Conservation (phyloP, 2,888 invertebrate genomes). For the Netelia melanura region DNA sequence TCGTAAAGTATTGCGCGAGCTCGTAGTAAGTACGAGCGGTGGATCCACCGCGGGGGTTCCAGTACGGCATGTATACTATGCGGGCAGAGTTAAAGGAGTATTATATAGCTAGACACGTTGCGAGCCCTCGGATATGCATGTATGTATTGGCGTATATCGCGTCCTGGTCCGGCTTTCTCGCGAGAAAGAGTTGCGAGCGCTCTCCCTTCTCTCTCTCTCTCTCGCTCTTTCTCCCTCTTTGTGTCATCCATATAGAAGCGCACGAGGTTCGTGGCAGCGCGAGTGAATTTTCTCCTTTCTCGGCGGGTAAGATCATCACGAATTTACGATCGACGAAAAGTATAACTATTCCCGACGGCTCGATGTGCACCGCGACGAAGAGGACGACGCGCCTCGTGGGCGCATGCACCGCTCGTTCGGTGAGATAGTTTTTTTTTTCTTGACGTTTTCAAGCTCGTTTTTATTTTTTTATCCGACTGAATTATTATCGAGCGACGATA, state of each 20-base stretch:
- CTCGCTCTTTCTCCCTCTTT: slow-evolving; percentile 30
- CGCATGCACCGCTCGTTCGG: slow-evolving; percentile 33
- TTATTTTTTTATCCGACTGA: slow-evolving; percentile 24
- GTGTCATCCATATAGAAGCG: background rate
- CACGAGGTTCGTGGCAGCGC: slow-evolving; percentile 31
- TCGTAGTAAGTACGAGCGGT: slow-evolving; percentile 43
- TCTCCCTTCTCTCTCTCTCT: slow-evolving; percentile 8
- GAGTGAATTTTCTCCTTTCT: slow-evolving; percentile 53
- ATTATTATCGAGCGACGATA: slow-evolving; percentile 57
- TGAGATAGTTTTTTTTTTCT: slow-evolving; percentile 28
- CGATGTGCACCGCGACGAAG: slow-evolving; percentile 47
- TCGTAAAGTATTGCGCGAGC: slow-evolving; percentile 68
- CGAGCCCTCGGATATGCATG: slow-evolving; percentile 14
- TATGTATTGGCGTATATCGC: slow-evolving; percentile 31
- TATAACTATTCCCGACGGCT: slow-evolving; percentile 68
- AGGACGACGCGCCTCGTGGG: slow-evolving; percentile 53
- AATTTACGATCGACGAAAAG: slow-evolving; percentile 70
- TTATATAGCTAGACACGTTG: slow-evolving; percentile 55
- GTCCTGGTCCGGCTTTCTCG: slow-evolving; percentile 53
- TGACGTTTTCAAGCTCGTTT: background rate
- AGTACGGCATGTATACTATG: slow-evolving; percentile 63
- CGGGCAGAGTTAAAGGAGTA: slow-evolving; percentile 59
- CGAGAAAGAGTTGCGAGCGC: slow-evolving; percentile 68
- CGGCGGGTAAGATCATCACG: slow-evolving; percentile 57
- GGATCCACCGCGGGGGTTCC: slow-evolving; percentile 71